Evolutionary conservation across 2,113 vertebrate species (phyloP), one percentile per base, ranked within the genome.

Genomic region (Nycticorax nycticorax): DNA sequence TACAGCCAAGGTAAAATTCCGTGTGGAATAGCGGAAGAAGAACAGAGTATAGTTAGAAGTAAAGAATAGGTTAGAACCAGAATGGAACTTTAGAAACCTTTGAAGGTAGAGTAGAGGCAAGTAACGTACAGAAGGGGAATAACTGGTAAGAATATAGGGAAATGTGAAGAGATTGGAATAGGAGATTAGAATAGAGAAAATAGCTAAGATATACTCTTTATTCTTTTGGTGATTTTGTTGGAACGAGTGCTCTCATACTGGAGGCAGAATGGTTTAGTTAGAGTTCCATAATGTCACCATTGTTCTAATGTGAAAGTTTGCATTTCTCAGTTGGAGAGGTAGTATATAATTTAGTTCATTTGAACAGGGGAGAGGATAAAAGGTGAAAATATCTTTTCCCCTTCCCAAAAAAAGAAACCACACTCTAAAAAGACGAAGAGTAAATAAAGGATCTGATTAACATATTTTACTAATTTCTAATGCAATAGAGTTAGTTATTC

Each of bases 221-320:
- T 2, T 48, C 26, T 72, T 64, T 4, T 52, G 33, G 22, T 26
- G 39, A 9, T 68, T 82, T 32, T 19, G 75, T n/a, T 53, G 30
- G 41, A 76, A 6, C 4, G 4, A 28, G 10, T 28, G 1, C 39
- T 79, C 17, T 89, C 14, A 4, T 53, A 16, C 17, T 39, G 64
- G 55, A 19, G 18, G 8, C 22, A 83, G 28, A 64, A 14, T 37
- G 12, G 6, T 83, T 87, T 55, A 2, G 8, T 41, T 66, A 35
- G 15, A 81, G 47, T 28, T 71, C 39, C 1, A 0, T 41, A 13
- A 30, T 24, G 32, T 62, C 8, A 3, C 35, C 5, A 0, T 85
- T 82, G n/a, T 32, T 87, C 13, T 76, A 6, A 17, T 32, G 17
- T 2, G 16, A 33, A 89, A 80, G 30, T 80, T 86, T 39, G 30